phyloP scores from a whole-genome alignment of 2,797 vertebrate species.

The Pantherophis alleghaniensis region DNA sequence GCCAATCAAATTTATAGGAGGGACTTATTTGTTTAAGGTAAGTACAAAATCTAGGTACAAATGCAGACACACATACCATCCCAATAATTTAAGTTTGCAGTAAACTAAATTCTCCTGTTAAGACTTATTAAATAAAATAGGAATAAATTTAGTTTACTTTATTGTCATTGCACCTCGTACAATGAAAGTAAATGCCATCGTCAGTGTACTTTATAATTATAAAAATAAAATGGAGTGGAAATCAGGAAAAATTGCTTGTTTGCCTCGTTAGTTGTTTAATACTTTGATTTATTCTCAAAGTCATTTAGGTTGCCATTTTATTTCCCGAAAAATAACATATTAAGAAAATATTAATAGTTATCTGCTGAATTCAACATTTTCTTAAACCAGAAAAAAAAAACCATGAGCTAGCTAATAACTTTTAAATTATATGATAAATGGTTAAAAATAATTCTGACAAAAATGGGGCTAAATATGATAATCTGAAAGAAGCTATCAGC shows the following conservation, averaged over 20 bases:
- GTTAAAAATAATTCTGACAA: slow-evolving; percentile 1
- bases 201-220: no score
- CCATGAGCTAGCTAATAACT: not conserved
- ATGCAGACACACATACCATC: not conserved
- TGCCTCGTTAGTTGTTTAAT: not conserved
- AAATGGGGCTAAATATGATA: not conserved
- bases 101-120: not conserved
- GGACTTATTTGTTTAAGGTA: not conserved
- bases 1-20: not conserved
- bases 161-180: no score
- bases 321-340: slow-evolving; percentile 16
- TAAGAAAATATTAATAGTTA: slow-evolving; percentile 27
- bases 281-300: slow-evolving; percentile 45
- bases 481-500: slow-evolving; percentile 1
- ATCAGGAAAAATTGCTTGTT: slow-evolving; percentile 35
- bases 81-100: not conserved
- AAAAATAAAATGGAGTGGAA: slow-evolving; percentile 37
- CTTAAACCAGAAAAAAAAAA: slow-evolving; percentile 25
- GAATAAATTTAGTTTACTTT: not conserved
- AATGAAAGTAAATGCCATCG: no score
- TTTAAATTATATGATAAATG: not conserved
- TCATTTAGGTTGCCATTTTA: not conserved
- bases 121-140: slow-evolving; percentile 30
- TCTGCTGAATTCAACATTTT: slow-evolving; percentile 22
- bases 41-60: not conserved